Percentiles rank a stretch among this genome's conserved stretches.
Evolutionary conservation across 2,888 invertebrate genomes (phyloP).

Genomic region (Alviniconcha strummeri): DNA sequence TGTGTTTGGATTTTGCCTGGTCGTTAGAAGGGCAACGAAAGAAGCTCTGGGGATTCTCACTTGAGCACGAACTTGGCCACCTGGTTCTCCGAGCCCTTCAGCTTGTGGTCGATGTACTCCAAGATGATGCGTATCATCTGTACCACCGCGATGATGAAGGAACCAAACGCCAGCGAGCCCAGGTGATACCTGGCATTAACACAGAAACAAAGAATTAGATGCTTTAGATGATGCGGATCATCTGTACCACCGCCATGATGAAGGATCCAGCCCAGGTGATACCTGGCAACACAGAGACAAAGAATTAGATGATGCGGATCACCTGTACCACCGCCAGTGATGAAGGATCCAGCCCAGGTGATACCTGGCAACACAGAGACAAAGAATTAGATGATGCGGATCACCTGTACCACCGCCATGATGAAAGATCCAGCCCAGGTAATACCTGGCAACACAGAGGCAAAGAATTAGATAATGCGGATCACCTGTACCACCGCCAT

Average conservation of each 20-base stretch:
- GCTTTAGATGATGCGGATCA: conserved; percentile 67
- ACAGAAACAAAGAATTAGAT: background rate
- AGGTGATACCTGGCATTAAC: conserved; percentile 82
- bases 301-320: conserved; percentile 81
- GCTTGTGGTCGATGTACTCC: conserved; percentile 89
- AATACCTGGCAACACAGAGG: conserved; percentile 78
- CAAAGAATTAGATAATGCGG: conserved; percentile 77
- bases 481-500: conserved; percentile 93
- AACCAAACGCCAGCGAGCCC: conserved; percentile 95
- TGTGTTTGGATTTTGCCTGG: too few species aligned
- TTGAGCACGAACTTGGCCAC: conserved; percentile 70
- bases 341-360: conserved; percentile 93
- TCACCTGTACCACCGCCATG: conserved; percentile 89
- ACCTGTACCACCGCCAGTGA: conserved; percentile 93
- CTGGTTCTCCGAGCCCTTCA: conserved; percentile 82
- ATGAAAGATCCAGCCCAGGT: conserved; percentile 92
- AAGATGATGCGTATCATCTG: conserved; percentile 88
- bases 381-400: too few species aligned
- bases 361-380: conserved; percentile 77
- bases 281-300: conserved; percentile 76
- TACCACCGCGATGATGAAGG: conserved; percentile 92
- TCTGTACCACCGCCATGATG: conserved; percentile 90
- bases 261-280: conserved; percentile 91
- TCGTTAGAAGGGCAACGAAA: too few species aligned
- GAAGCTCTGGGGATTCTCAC: conserved; percentile 50